A percentile compares a stretch with the other conserved stretches of the same genome.
phyloP scores from a whole-genome alignment of 2,888 invertebrate species.

The Sturmia bella region DNA sequence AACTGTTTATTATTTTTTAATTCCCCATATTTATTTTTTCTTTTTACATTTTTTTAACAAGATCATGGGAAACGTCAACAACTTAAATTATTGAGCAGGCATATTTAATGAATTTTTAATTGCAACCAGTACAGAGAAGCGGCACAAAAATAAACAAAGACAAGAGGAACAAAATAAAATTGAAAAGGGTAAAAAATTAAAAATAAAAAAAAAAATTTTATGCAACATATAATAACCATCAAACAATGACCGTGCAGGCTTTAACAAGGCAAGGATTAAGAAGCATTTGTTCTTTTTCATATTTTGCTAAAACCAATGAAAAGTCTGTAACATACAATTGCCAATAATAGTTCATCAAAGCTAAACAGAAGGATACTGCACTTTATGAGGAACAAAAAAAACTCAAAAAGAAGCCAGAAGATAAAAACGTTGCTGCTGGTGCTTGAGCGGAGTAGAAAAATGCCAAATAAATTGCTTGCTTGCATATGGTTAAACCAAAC shows the following conservation, averaged over 20 bases:
- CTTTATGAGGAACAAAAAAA: neutral
- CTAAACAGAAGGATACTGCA: conserved; percentile 6
- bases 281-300: conserved; percentile 8
- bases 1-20: neutral
- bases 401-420: conserved; percentile 1
- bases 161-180: neutral
- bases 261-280: conserved; percentile 64
- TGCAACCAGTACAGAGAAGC: conserved; percentile 19
- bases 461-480: conserved; percentile 60
- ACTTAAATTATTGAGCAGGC: conserved; percentile 43
- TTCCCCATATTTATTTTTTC: neutral
- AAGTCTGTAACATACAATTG: neutral
- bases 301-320: conserved; percentile 1
- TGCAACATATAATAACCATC: conserved; percentile 3
- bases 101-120: conserved; percentile 46
- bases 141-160: neutral
- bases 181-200: conserved; percentile 20
- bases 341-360: conserved; percentile 56
- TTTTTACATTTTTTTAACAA: conserved; percentile 24
- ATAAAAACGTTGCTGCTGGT: conserved; percentile 19
- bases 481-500: conserved; percentile 43
- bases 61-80: conserved; percentile 64
- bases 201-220: neutral
- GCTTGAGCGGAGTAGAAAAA: conserved; percentile 49
- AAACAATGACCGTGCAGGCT: conserved; percentile 56